Evolutionary conservation across 1,140 invertebrate genomes (phyloP), one percentile per base, ranked within the genome.

Genomic region (Frieseomelitta varia): DNA sequence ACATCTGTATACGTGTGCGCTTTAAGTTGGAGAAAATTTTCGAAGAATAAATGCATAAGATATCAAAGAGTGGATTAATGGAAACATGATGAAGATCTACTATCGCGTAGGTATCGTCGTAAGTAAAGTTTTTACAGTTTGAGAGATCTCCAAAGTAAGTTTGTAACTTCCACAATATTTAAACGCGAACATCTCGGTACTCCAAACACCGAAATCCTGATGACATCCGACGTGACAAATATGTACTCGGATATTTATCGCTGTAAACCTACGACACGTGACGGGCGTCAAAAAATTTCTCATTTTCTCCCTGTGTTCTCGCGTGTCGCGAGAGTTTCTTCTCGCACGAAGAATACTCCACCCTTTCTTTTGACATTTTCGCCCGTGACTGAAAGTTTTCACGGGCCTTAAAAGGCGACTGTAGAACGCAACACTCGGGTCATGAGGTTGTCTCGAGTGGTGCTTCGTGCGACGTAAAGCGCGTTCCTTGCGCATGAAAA

Each of bases 371-470:
- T 34, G 19, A 74, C 56, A 63, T 80, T 63, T 63, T 53, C 68
- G n/a, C 27, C 30, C 74, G 61, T 19, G 68, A 81, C 69, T 65
- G 53, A 71, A 39, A 58, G 53, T 63, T 61, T 56, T 75, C 76
- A 39, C 34, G 61, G 47, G 27, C 78, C 55, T 82, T 81, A 78
- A 90, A 84, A 84, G 6, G 80, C 63, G 73, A 51, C 65, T 61
- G 82, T 84, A 55, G 78, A 68, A 77, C 65, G 80, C 65, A 78
- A 85, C n/a, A 88, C 84, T 88, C 55, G 63, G 77, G 80, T 87
- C 83, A 85, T 71, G 74, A n/a, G 81, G 30, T 81, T 76, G 87
- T 81, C 82, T 87, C 79, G 63, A 89, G 88, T 89, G 85, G 82
- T 87, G 67, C 85, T 90, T 67, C 77, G 67, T 78, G 39, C 72